These are phyloP conservation scores for Metridium senile DNA, from an alignment of 92 coral and sea anemone species.

Conservation along the genomic window DNA sequence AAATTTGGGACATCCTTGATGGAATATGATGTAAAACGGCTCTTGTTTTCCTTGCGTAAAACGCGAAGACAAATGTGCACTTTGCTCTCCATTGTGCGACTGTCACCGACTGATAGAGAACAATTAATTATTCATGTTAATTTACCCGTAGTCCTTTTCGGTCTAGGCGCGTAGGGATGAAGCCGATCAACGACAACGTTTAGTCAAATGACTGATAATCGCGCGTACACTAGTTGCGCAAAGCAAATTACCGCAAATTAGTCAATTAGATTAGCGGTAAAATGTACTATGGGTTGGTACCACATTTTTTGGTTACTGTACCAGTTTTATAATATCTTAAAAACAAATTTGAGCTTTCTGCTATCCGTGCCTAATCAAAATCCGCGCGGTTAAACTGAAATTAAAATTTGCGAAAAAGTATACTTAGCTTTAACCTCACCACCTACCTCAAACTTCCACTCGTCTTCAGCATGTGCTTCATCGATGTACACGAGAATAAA, in stretches of 20 bases:
- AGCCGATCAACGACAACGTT: constrained; percentile 20
- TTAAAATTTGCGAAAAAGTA: too few species aligned
- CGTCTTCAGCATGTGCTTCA: constrained; percentile 93
- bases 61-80: background rate
- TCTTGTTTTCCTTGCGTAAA: background rate
- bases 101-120: background rate
- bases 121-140: background rate
- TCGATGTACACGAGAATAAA: constrained; percentile 79
- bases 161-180: too few species aligned
- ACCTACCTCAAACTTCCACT: constrained; percentile 49
- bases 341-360: too few species aligned
- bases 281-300: too few species aligned
- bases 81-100: background rate
- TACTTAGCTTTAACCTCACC: too few species aligned
- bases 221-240: too few species aligned
- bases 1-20: background rate
- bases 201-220: constrained; percentile 20
- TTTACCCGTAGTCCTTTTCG: constrained; percentile 16
- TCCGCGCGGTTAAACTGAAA: too few species aligned
- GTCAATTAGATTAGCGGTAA: too few species aligned
- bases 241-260: too few species aligned
- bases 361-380: too few species aligned
- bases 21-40: background rate
- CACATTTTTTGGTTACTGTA: too few species aligned
- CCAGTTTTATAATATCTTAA: too few species aligned